Evolutionary conservation across 2,113 vertebrate species (phyloP).

Genomic region (Lathamus discolor): DNA sequence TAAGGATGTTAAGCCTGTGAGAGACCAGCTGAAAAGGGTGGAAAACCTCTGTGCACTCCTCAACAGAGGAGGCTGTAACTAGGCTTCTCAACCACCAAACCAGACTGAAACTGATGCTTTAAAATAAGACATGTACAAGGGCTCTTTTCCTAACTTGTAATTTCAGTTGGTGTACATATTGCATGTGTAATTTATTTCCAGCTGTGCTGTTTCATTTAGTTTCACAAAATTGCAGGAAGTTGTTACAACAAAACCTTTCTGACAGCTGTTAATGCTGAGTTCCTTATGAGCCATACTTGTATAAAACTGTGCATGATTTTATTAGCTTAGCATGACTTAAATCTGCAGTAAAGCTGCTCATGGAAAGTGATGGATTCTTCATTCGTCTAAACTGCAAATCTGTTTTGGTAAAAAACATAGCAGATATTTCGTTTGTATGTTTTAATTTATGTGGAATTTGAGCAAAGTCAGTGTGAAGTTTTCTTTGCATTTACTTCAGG

Average conservation of each 20-base stretch:
- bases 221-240: background rate
- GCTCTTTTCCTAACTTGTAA: background rate
- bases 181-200: background rate
- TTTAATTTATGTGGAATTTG: background rate
- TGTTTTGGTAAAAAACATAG: background rate
- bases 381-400: background rate
- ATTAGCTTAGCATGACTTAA: background rate
- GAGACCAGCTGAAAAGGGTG: background rate
- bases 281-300: background rate
- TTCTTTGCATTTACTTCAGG: background rate
- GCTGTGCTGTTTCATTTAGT: background rate
- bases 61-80: background rate
- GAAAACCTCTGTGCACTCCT: background rate
- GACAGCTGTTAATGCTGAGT: background rate
- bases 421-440: background rate
- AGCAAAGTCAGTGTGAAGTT: background rate
- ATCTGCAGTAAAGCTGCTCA: background rate
- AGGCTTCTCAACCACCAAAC: background rate
- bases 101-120: background rate
- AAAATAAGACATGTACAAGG: background rate
- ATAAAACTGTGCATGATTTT: background rate
- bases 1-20: background rate
- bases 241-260: background rate
- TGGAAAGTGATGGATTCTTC: background rate
- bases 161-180: background rate